Evolutionary conservation across 2,888 invertebrate species (phyloP).

Genomic region (Eristalinus aeneus): DNA sequence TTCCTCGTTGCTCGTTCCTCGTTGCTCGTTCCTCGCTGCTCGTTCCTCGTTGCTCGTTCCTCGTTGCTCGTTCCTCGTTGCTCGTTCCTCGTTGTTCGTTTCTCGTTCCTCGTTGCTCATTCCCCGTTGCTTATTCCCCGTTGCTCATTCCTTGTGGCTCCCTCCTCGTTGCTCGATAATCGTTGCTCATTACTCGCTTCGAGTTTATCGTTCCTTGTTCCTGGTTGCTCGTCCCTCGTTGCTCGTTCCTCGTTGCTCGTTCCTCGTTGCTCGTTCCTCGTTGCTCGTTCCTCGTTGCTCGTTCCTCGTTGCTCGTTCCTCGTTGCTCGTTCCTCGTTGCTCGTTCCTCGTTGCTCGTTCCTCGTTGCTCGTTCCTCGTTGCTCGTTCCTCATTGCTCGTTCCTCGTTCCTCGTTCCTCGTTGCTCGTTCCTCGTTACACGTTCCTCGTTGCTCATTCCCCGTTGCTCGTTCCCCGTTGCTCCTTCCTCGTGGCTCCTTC

Average conservation of each 20-base stretch:
- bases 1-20: no score
- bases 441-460: no score
- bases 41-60: no score
- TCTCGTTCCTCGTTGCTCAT: neutral
- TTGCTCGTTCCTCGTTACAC: no score
- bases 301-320: neutral
- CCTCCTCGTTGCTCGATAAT: no score
- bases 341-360: neutral
- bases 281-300: neutral
- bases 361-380: neutral
- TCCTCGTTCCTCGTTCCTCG: neutral
- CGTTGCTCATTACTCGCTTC: no score
- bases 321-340: neutral
- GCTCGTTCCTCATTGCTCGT: neutral
- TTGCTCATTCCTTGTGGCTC: no score
- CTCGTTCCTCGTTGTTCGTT: no score
- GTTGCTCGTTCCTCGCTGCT: no score
- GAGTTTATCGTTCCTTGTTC: neutral
- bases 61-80: no score
- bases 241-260: neutral
- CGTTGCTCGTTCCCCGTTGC: no score
- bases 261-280: neutral
- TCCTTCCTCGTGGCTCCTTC: no score
- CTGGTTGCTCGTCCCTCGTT: neutral
- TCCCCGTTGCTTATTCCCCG: neutral